Base-by-base conservation (phyloP, 2,888 invertebrate genomes). In the Thereva nobilitata region DNA sequence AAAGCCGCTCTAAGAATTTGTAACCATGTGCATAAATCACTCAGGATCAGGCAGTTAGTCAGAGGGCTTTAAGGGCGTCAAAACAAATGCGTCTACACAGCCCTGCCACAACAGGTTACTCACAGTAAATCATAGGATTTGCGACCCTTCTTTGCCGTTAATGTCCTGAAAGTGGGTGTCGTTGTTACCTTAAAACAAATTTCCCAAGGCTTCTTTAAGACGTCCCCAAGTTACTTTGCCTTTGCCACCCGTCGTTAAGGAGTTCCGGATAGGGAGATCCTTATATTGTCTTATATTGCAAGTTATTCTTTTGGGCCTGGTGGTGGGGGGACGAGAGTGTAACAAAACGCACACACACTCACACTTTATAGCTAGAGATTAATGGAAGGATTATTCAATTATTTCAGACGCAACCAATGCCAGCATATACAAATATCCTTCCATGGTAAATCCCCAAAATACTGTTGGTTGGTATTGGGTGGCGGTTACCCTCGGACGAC, bases 301-400 rank as follows among this genome's bases (percentile, higher is more conserved):
- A 34, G 34, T 40, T 34, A 9, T 9, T 23, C 37, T 50, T 41
- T 23, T 61, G 50, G 8, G 35, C 23, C 38, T 23, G 57, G 59
- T 42, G 41, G 37, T 44, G 40, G 3, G 44, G 7, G 45, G 6
- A n/a, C n/a, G n/a, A n/a, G n/a, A n/a, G 38, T 7, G 47, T n/a
- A 37, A 47, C 37, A 35, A 47, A 47, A 49, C 41, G 41, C 49
- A 61, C 50, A 50, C 61, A 49, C 10, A 61, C 40, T 52, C 35
- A 9, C 10, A 23, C 23, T 35, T 9, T 41, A 49, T 23, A n/a
- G 50, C 61, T 61, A 9, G 49, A 50, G 61, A 41, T 50, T 61
- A 61, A 61, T 61, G 61, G 61, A 61, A 49, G 61, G 50, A 61
- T 61, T 49, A 61, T 61, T 61, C 61, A 61, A 61, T 61, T 61